phyloP scores from a whole-genome alignment of 2,113 vertebrate genomes.

The Vulpes lagopus region DNA sequence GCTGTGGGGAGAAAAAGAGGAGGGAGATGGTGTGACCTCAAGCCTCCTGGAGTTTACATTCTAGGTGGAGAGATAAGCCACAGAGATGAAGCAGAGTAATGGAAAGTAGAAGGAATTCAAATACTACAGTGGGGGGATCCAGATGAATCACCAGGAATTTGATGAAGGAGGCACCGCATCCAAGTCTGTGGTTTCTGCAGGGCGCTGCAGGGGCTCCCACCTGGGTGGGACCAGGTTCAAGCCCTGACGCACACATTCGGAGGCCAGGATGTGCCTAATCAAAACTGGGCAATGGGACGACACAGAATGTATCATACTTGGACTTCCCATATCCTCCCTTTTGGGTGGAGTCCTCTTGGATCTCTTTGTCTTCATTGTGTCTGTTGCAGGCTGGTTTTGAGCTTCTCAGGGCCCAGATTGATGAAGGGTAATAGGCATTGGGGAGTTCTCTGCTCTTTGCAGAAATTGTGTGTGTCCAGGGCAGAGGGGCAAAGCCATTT shows the following conservation, averaged over 20 bases:
- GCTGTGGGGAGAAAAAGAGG: background rate
- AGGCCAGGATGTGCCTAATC: conserved; percentile 26
- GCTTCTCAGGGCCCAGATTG: background rate
- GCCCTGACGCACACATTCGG: background rate
- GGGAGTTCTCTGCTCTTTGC: background rate
- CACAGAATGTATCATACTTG: conserved; percentile 31
- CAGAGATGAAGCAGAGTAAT: background rate
- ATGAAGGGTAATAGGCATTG: background rate
- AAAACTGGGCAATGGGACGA: background rate
- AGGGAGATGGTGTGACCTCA: background rate
- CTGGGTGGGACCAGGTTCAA: conserved; percentile 13
- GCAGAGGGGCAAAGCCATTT: background rate
- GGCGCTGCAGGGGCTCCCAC: background rate
- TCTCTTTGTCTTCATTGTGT: background rate
- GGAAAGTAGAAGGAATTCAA: background rate
- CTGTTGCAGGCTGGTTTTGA: background rate
- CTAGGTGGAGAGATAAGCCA: background rate
- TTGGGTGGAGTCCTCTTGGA: conserved; percentile 27
- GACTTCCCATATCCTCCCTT: background rate
- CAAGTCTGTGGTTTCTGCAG: background rate
- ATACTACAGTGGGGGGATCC: background rate
- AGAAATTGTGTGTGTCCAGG: background rate
- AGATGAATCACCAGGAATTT: background rate
- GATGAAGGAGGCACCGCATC: background rate
- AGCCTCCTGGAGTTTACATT: background rate